Conservation (phyloP, 2,888 invertebrate genomes). For the Zygogramma bicolorata region DNA sequence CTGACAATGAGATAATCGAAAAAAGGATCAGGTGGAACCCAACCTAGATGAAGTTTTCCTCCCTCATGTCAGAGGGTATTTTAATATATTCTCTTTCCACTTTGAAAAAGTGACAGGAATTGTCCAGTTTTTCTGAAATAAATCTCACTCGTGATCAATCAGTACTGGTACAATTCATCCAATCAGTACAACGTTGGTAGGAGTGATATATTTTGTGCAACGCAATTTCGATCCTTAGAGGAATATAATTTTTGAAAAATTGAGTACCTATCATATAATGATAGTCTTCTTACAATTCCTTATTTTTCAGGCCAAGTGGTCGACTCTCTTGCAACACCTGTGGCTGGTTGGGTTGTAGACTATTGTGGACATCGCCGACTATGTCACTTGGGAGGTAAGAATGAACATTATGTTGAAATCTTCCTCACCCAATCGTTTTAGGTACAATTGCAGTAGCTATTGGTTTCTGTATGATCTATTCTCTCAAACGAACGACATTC, state of each 20-base stretch:
- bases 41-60: no score
- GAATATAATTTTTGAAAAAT: not conserved
- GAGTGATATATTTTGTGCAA: no score
- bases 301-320: slow-evolving; percentile 81
- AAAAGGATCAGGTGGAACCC: no score
- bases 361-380: slow-evolving; percentile 81
- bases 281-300: not conserved
- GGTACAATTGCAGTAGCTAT: slow-evolving; percentile 76
- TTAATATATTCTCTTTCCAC: no score
- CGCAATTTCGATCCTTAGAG: no score
- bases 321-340: slow-evolving; percentile 87
- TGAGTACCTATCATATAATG: not conserved
- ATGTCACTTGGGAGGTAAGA: slow-evolving; percentile 86
- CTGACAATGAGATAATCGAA: no score
- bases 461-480: slow-evolving; percentile 85
- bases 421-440: slow-evolving; percentile 54
- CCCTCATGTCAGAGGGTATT: no score
- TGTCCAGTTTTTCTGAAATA: no score
- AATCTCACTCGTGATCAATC: no score
- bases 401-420: not conserved
- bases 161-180: no score
- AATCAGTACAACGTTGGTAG: no score
- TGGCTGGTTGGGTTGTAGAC: slow-evolving; percentile 87
- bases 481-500: slow-evolving; percentile 71
- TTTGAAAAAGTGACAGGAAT: no score